phyloP scores from a whole-genome alignment of 2,797 vertebrate species.

The Parambassis ranga region DNA sequence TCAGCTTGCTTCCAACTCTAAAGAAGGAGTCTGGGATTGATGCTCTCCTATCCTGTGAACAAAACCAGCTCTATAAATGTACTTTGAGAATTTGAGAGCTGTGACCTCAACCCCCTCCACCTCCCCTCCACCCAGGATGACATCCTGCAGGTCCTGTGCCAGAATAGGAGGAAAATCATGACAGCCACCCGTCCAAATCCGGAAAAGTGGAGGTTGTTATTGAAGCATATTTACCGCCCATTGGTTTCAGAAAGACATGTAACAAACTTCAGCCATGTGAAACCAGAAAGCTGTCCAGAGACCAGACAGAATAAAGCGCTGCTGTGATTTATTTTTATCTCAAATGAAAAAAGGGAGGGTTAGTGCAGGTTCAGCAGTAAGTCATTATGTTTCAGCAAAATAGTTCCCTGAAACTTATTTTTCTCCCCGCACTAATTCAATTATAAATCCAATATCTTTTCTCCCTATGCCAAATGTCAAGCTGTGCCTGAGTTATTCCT shows the following conservation, averaged over 20 bases:
- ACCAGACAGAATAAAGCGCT: conserved; percentile 4
- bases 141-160: no score
- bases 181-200: no score
- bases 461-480: conserved; percentile 76
- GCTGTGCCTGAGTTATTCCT: conserved; percentile 71
- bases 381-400: conserved; percentile 60
- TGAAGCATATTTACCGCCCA: not conserved
- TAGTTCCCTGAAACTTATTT: conserved; percentile 48
- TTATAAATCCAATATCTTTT: conserved; percentile 79
- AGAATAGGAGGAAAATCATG: not conserved
- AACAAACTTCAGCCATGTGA: conserved; percentile 9
- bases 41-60: no score
- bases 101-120: not conserved
- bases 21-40: no score
- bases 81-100: no score
- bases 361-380: not conserved
- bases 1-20: no score
- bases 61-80: no score
- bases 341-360: conserved; percentile 1
- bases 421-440: conserved; percentile 69
- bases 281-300: conserved; percentile 16
- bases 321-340: not conserved
- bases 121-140: no score
- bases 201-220: not conserved
- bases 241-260: not conserved